Evolutionary conservation across 2,888 invertebrate genomes (phyloP), one percentile per base, ranked within the genome.

Genomic region (Aspidapion aeneum): DNA sequence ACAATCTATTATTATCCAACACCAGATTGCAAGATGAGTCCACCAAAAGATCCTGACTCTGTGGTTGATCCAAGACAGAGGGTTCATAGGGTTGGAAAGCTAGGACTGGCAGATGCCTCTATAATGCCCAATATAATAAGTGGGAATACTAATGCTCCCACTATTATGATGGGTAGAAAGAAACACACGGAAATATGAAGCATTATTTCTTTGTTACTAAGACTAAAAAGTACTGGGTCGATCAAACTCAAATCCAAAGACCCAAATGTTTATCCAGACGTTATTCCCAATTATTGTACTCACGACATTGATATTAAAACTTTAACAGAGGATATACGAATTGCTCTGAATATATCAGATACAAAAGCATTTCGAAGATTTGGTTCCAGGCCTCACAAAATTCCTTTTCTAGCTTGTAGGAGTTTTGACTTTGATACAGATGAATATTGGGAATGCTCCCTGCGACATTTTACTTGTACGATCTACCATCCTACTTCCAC

Each of bases 271-370:
- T 87, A 91, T 66, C 97, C 96, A 0, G 86, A 90, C 16, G 90
- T 98, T 61, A 91, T 93, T 75, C 96, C 97, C 0, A 96, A 97
- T 77, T 98, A 98, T 77, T 91, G 98, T 75, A 88, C 93, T 0
- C 89, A 93, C 70, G 88, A 88, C 68, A 87, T 91, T 74, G 97
- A 98, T 73, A 83, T 94, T 16, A 83, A 88, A 69, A 86, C 90
- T 0, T 77, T 95, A 1, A 89, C 90, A 0, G 94, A 94, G 75
- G 94, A 93, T 0, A 92, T 94, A n/a, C 86, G 89, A 72, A 87
- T 94, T 63, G 93, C 92, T 0, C 84, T 93, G 75, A 88, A 89
- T 63, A 82, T 94, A 18, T 93, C 94, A 0, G 88, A 88, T 63
- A 89, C 92, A 0, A 85, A 87, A 1, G 90, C 94, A 0, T 94